Evolutionary conservation across 2,797 vertebrate species (phyloP).

Genomic region (Cirrhinus molitorella): DNA sequence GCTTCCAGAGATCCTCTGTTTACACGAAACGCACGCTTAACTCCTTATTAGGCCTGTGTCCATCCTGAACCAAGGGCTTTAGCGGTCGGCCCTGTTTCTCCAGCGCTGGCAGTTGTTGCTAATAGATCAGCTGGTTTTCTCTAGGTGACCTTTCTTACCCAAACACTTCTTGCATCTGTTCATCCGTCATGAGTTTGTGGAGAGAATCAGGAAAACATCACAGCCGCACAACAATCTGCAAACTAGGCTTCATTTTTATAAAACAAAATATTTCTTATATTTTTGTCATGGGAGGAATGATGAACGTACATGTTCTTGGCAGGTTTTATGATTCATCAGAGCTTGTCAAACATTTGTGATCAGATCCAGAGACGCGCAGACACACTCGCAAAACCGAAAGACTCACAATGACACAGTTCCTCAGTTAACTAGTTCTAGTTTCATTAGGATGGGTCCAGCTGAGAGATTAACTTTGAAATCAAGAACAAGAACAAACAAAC

Average conservation of each 20-base stretch:
- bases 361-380: neutral
- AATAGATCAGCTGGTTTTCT: conserved; percentile 8
- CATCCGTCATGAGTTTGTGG: neutral
- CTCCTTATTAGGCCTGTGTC: conserved; percentile 13
- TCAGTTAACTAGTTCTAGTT: neutral
- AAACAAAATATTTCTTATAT: neutral
- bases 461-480: neutral
- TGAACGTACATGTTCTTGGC: too few relatives aligned
- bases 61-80: neutral
- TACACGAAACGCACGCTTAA: neutral
- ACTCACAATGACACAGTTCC: neutral
- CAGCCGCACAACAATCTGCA: neutral
- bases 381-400: neutral
- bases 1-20: conserved; percentile 2
- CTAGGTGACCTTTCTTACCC: neutral
- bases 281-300: neutral
- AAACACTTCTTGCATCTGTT: neutral
- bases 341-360: neutral
- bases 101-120: neutral
- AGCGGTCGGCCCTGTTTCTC: neutral
- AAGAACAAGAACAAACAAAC: too few relatives aligned
- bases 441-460: neutral
- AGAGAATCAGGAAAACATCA: neutral
- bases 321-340: neutral
- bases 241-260: neutral